Conservation (phyloP, 2,888 invertebrate genomes). For the Agrochola macilenta region DNA sequence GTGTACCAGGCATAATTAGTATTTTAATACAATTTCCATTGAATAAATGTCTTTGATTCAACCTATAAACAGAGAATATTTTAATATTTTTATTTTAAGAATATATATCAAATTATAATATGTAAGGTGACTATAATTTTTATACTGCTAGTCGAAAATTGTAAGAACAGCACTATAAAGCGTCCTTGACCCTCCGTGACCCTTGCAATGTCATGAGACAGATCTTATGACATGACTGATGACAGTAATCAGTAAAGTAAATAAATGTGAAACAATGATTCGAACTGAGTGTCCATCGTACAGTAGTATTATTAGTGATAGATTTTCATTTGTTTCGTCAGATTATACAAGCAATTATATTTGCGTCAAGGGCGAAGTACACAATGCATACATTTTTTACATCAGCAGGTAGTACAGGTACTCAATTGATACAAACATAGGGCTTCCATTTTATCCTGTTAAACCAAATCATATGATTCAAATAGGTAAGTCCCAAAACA, state of each 20-base stretch:
- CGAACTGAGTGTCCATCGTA: not conserved
- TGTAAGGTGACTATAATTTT: too few species aligned
- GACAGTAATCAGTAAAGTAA: not conserved
- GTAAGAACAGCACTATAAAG: conserved; percentile 16
- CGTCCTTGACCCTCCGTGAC: conserved; percentile 12
- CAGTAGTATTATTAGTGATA: conserved; percentile 2
- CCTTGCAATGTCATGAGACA: conserved; percentile 25
- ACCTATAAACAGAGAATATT: conserved; percentile 4
- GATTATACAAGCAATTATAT: not conserved
- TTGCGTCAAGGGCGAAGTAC: not conserved
- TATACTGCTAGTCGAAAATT: not conserved
- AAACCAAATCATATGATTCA: not conserved
- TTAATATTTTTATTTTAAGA: too few species aligned
- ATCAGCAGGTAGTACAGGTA: conserved; percentile 1
- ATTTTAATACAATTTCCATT: conserved; percentile 57
- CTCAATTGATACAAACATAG: not conserved
- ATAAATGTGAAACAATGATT: conserved; percentile 9
- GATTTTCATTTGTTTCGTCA: not conserved
- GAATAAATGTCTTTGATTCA: conserved; percentile 59
- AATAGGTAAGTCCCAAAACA: conserved; percentile 48
- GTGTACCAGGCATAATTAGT: conserved; percentile 60
- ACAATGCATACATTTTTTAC: conserved; percentile 10
- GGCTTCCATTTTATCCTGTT: conserved; percentile 5
- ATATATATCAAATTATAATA: too few species aligned
- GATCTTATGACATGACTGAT: conserved; percentile 27